Base-by-base conservation (phyloP, 1,140 invertebrate genomes). In the Microplitis demolitor region DNA sequence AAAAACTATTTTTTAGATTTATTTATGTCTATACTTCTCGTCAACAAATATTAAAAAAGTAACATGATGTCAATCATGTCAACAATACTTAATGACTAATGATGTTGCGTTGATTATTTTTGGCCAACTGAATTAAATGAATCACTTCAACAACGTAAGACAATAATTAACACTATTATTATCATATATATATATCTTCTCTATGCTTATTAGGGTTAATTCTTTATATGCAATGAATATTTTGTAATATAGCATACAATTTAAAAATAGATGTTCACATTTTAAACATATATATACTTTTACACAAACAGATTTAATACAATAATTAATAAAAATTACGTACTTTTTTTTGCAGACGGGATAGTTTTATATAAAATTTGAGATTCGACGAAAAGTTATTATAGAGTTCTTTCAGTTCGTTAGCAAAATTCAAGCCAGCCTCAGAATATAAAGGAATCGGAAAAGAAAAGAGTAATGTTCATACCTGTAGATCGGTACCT, bases 401-500 rank as follows among this genome's bases (percentile, higher is more conserved):
- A 31, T 58, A 24, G 4, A 24, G 14, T 58, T 58, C 24, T 31
- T 11, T 16, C 56, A 45, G 39, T 58, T 58, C 56, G 56, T 58
- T 58, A 58, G 56, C 56, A 58, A 58, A 24, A 45, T 58, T 58
- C 24, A 58, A 24, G 14, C 16, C 14, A 58, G 14, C 56, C 24
- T 58, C 16, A 58, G 24, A 58, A 58, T 24, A 24, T 24, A 58
- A 58, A 58, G 16, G 56, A 24, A 77, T 74, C 53, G 37, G 71
- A 77, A 71, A 66, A 70, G 76, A 76, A 74, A 31, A 63, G 77
- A 50, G 66, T 63, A 66, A 76, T 76, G 72, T 33, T 75, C 71
- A 74, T 82, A 82, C 81, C 81, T 82, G 81, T 82, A 75, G 79
- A 82, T 82, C 78, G 75, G 80, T 81, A 78, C 79, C 78, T 81